Percentiles rank a stretch among this genome's conserved stretches.
phyloP scores from a whole-genome alignment of 1,140 invertebrate species.

The Homarus americanus region DNA sequence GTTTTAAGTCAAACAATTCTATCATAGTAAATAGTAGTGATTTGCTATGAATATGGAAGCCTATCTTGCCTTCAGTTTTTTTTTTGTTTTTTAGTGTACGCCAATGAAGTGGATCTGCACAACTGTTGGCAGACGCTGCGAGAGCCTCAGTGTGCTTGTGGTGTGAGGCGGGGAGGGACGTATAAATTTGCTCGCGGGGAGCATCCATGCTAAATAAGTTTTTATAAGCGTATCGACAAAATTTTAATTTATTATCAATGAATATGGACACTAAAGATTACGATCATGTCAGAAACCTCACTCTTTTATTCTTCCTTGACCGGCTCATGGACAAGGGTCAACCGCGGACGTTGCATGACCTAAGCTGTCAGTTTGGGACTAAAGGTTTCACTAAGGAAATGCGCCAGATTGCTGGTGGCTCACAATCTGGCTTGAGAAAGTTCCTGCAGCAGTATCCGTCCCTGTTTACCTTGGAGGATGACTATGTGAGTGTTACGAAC shows the following conservation, averaged over 20 bases:
- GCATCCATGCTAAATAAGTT: slow-evolving; percentile 38
- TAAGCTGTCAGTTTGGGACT: slow-evolving; percentile 97
- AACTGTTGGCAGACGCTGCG: slow-evolving; percentile 22
- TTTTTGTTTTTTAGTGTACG: not conserved
- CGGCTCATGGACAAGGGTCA: slow-evolving; percentile 94
- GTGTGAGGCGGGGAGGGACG: slow-evolving; percentile 48
- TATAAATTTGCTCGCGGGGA: slow-evolving; percentile 37
- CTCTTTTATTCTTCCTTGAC: slow-evolving; percentile 96
- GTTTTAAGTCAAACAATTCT: no score
- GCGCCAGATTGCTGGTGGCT: slow-evolving; percentile 92
- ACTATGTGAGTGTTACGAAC: slow-evolving; percentile 93
- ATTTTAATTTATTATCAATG: slow-evolving; percentile 64
- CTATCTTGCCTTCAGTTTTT: not conserved
- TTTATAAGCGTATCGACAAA: slow-evolving; percentile 22
- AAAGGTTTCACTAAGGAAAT: slow-evolving; percentile 95
- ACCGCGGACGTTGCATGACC: slow-evolving; percentile 93
- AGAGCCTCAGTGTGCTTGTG: slow-evolving; percentile 58
- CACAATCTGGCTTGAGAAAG: slow-evolving; percentile 95
- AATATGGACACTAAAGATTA: slow-evolving; percentile 95
- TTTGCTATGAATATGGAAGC: not conserved
- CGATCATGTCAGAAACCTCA: slow-evolving; percentile 95
- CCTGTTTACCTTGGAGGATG: slow-evolving; percentile 93
- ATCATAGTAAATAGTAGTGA: no score
- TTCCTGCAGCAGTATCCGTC: slow-evolving; percentile 88
- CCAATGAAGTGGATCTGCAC: not conserved